These are phyloP conservation scores for Brachymystax lenok DNA, from an alignment of 2,797 vertebrate genomes.

Conservation along the genomic window DNA sequence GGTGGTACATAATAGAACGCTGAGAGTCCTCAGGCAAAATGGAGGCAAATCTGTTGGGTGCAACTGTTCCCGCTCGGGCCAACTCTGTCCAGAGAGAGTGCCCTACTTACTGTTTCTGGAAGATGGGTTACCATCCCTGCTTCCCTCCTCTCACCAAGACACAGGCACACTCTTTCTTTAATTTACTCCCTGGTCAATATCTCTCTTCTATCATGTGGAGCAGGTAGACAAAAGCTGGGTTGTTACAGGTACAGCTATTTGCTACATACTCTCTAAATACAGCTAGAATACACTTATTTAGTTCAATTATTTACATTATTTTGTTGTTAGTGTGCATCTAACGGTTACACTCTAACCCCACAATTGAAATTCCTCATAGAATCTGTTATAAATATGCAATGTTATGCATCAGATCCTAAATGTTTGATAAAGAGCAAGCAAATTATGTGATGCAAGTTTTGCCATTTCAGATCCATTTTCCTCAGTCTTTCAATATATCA, in stretches of 20 bases:
- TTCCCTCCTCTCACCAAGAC: background rate
- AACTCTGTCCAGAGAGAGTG: slow-evolving; percentile 82
- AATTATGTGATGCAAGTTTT: background rate
- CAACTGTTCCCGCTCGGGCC: slow-evolving; percentile 81
- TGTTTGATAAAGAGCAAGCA: background rate
- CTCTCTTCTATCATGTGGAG: background rate
- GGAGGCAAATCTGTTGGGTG: slow-evolving; percentile 83
- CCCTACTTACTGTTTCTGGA: slow-evolving; percentile 77
- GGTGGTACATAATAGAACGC: slow-evolving; percentile 69
- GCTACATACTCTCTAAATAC: background rate
- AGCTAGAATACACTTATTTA: background rate
- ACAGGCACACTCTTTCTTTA: slow-evolving; percentile 42
- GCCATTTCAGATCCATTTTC: background rate
- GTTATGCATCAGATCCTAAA: background rate
- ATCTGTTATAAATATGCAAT: background rate
- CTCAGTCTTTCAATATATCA: background rate
- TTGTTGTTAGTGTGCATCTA: background rate
- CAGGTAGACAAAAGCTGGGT: background rate
- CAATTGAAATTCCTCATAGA: background rate
- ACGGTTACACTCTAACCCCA: background rate
- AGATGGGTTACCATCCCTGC: slow-evolving; percentile 35
- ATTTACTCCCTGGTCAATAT: slow-evolving; percentile 11
- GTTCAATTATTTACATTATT: background rate
- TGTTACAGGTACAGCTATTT: background rate
- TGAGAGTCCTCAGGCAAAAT: slow-evolving; percentile 78